A percentile compares a stretch with the other conserved stretches of the same genome.
Evolutionary conservation across 2,113 vertebrate genomes (phyloP).

Genomic region (Clarias macrocephalus): DNA sequence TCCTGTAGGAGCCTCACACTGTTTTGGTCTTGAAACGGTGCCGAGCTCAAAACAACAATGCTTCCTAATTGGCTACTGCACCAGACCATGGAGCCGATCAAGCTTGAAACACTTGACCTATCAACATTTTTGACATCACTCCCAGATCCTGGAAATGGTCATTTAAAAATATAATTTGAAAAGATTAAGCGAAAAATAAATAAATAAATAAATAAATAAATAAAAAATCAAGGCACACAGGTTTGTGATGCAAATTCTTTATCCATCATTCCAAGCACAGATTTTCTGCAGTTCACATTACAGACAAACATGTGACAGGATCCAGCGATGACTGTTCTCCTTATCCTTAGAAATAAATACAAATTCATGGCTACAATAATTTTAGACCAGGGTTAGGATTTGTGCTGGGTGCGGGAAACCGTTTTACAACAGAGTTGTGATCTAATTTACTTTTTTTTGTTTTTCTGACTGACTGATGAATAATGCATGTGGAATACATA

Average conservation of each 20-base stretch:
- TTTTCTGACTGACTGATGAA: slow-evolving; percentile 17
- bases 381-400: not conserved
- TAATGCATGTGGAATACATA: slow-evolving; percentile 1
- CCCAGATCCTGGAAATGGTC: not conserved
- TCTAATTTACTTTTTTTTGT: not conserved
- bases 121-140: not conserved
- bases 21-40: slow-evolving; percentile 4
- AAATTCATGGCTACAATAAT: not conserved
- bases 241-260: not conserved
- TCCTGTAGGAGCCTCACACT: slow-evolving; percentile 20
- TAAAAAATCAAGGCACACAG: not conserved
- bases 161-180: not conserved
- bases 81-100: not conserved
- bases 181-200: not conserved
- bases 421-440: not conserved
- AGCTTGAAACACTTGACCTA: not conserved
- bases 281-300: not conserved
- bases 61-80: not conserved
- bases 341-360: not conserved
- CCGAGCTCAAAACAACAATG: not conserved
- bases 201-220: no score
- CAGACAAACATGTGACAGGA: slow-evolving; percentile 1
- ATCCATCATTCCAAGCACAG: slow-evolving; percentile 3
- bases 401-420: not conserved
- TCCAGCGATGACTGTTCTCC: not conserved